Base-by-base conservation (phyloP, 1,140 invertebrate genomes). In the Ceratitis capitata region DNA sequence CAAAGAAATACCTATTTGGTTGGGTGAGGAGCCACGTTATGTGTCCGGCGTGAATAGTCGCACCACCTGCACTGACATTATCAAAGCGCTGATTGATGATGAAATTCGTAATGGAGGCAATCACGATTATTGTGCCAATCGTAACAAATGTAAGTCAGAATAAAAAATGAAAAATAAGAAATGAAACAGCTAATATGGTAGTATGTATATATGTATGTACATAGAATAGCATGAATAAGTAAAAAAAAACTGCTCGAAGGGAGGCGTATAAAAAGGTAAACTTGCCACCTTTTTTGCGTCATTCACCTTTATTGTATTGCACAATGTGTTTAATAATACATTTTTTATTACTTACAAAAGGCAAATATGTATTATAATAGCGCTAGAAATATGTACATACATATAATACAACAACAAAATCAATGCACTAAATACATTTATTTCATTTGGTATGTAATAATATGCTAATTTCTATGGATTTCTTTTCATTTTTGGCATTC, bases 1-100 rank as follows among this genome's bases (percentile, higher is more conserved):
- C 69, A 89, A 91, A 85, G 91, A 92, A 87, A 91, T 92, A 82
- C 89, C 90, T 39, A 91, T 92, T 87, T 92, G 91, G 90, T 87
- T 92, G 85, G 87, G 87, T 83, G 87, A 90, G 78, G 89, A 91
- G 51, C 89, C 90, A 26, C 89, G 91, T 85, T 92, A 89, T 86
- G 89, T 92, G 84, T 91, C 91, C 82, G 91, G 91, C 84, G 89
- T 92, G 86, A 91, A 89, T 85, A 90, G 88, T 83, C 89, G 88
- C 86, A 92, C 91, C 35, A 92, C 91, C 74, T 92, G 91, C 88
- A 90, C 90, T 90, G 91, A 92, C 87, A 90, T 91, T 89, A 91
- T 92, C 87, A 91, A 91, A 87, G 91, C 90, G 42, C 87, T 91
- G 87, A 91, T 91, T 89, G 89, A 91, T 88, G 90, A 91, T 87